Evolutionary conservation across 2,113 vertebrate species (phyloP), one percentile per base, ranked within the genome.

Genomic region (Dolichallabes microphthalmus): DNA sequence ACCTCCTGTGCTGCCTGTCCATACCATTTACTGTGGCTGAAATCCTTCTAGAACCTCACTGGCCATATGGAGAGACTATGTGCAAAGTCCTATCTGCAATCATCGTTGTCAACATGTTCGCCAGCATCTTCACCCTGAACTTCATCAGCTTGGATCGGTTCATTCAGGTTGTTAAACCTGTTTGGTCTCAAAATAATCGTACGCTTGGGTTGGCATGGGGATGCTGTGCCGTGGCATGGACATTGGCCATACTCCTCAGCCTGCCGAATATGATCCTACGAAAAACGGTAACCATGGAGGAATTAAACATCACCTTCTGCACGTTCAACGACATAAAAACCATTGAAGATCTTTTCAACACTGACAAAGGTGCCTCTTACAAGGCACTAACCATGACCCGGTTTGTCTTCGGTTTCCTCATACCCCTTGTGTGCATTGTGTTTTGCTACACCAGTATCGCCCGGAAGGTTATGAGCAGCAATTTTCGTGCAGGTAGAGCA

Each of bases 151-250:
- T 96, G 39, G 96, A 97, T 88, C 92, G 95, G 9, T 96, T 93
- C 64, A 86, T 94, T 9, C 76, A 94, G 39, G 95, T 96, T 3
- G 87, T 92, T 80, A 94, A 91, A 81, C 96, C 96, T 0, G 75
- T 96, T 82, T 96, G 96, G 96, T 94, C 95, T 69, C 95, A 96
- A 86, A 96, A 96, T 64, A 93, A 93, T 57, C 93, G 95, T 4
- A 94, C 9, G 0, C 86, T 93, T 27, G 64, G 88, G 27, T 84
- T 88, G 2, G 20, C 92, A 0, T 88, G 53, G 0, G 0, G 27
- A 0, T 25, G 92, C 13, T 95, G 94, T 14, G 71, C 82, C 0
- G 74, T 90, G 39, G 92, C 93, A 39, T 96, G 96, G 96, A 9
- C 89, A 4, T 3, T 93, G 74, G 93, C 95, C 14, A 86, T 94